A percentile compares a stretch with the other conserved stretches of the same genome.
Conservation (phyloP, 2,797 vertebrate genomes). For the Pygocentrus nattereri region DNA sequence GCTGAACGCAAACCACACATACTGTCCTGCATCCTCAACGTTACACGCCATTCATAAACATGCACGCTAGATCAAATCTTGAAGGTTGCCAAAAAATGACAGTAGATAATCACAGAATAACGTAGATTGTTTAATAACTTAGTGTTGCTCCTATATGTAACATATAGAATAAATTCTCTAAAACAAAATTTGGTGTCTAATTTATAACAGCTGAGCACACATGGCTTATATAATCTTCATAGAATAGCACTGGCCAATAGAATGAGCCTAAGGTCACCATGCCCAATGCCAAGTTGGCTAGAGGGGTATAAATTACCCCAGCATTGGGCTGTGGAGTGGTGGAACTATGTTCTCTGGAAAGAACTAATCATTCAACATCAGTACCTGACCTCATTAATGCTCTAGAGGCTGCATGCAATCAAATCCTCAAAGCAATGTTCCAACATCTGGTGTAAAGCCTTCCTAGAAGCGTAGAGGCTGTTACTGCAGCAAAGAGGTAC, state of each 20-base stretch:
- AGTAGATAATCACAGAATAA: too few species aligned
- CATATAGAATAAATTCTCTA: too few species aligned
- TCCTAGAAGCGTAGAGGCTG: too few species aligned
- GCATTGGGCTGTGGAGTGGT: not conserved
- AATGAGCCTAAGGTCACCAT: not conserved
- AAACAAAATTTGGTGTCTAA: too few species aligned
- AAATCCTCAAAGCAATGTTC: not conserved
- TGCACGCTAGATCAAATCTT: not conserved
- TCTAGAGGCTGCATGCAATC: not conserved
- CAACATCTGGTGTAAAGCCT: not conserved
- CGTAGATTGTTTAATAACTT: too few species aligned
- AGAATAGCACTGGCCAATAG: not conserved
- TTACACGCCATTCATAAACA: conserved; percentile 4
- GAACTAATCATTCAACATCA: too few species aligned
- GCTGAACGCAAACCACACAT: not conserved
- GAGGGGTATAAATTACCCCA: not conserved
- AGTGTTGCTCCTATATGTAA: too few species aligned
- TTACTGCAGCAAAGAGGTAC: too few species aligned
- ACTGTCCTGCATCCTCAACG: not conserved
- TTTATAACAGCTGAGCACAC: not conserved
- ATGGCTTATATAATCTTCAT: not conserved
- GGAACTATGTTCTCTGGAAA: not conserved
- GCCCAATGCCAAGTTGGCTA: not conserved
- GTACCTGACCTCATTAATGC: not conserved
- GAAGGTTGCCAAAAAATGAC: too few species aligned